These are phyloP conservation scores for Gambusia holbrooki DNA, from an alignment of 2,113 vertebrate species.

Conservation along the genomic window DNA sequence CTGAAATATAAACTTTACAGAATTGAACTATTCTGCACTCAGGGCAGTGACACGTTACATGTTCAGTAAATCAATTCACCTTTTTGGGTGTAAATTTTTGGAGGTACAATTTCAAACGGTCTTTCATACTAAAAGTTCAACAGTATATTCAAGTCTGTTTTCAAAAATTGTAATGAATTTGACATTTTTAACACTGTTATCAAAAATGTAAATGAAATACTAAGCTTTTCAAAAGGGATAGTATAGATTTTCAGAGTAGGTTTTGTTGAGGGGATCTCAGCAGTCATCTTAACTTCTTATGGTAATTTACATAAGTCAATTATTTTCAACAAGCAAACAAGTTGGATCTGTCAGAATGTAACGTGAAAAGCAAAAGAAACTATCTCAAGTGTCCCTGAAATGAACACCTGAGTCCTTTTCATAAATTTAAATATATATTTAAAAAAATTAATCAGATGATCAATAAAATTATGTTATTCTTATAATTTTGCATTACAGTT, in stretches of 20 bases:
- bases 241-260: background rate
- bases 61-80: background rate
- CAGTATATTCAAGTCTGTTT: background rate
- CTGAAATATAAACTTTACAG: background rate
- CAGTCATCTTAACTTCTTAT: background rate
- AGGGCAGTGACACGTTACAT: background rate
- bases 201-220: background rate
- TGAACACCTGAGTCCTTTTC: too few species aligned
- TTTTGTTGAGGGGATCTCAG: background rate
- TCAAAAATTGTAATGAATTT: background rate
- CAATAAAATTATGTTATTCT: background rate
- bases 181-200: background rate
- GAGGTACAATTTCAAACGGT: background rate
- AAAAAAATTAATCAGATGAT: too few species aligned
- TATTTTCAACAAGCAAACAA: background rate
- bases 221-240: background rate
- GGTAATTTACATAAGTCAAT: background rate
- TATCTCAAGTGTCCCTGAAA: too few species aligned
- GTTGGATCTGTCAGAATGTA: too few species aligned
- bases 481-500: background rate
- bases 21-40: background rate
- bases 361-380: too few species aligned
- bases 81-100: background rate
- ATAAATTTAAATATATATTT: too few species aligned
- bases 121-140: background rate